These are phyloP conservation scores for Falco novaeseelandiae DNA, from an alignment of 2,797 vertebrate genomes.

Conservation along the genomic window DNA sequence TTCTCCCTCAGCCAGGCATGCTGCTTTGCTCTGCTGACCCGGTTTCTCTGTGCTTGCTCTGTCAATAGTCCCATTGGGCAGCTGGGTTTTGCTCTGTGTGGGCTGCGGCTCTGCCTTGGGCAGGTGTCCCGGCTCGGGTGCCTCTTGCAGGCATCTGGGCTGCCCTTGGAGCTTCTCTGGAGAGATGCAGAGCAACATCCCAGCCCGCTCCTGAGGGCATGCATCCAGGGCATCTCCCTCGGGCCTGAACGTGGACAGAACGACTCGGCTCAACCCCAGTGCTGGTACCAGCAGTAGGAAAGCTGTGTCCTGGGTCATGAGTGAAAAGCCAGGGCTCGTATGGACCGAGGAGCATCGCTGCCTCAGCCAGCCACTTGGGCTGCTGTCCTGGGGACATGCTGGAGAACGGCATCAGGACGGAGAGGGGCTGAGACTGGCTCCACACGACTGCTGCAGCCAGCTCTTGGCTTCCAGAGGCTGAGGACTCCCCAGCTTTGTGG, in stretches of 20 bases:
- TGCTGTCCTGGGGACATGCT: not conserved
- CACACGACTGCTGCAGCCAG: not conserved
- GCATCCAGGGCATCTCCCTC: not conserved
- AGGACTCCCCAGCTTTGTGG: not conserved
- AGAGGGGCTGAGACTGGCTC: not conserved
- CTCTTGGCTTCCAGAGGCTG: not conserved
- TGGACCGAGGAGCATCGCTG: not conserved
- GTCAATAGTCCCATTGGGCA: not conserved
- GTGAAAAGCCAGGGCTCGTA: not conserved
- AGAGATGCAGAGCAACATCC: not conserved
- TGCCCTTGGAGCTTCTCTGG: not conserved
- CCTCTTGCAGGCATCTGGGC: not conserved
- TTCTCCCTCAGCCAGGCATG: not conserved
- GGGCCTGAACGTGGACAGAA: not conserved
- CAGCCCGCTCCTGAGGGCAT: accelerated
- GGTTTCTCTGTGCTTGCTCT: not conserved
- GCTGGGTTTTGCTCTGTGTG: not conserved
- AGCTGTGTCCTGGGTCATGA: not conserved
- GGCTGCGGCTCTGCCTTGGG: not conserved
- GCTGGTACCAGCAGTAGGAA: not conserved
- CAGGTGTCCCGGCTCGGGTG: not conserved
- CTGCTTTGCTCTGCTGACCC: slow-evolving; percentile 5
- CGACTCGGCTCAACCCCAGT: not conserved
- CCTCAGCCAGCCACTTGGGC: not conserved
- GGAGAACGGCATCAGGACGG: not conserved